A percentile compares a stretch with the other conserved stretches of the same genome.
Evolutionary conservation across 37 sponge, comb jelly and placozoan genomes (phyloP).

Genomic region (Dysidea cf. avara): DNA sequence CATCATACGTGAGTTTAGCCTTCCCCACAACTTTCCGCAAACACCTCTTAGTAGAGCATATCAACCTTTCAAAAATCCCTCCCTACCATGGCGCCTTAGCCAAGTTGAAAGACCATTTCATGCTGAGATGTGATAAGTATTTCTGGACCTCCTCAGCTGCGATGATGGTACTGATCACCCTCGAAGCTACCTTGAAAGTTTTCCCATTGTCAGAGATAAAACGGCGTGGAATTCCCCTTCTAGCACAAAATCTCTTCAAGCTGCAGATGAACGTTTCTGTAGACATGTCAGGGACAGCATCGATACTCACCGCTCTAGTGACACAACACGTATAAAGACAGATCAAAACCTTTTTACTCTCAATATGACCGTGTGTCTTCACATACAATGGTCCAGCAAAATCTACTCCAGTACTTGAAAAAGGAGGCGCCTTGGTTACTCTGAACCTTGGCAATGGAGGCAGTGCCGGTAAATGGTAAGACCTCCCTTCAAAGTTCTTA

Average conservation of each 20-base stretch:
- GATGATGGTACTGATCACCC: slow-evolving; percentile 8
- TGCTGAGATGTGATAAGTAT: slow-evolving; percentile 3
- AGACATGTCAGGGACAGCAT: slow-evolving; percentile 33
- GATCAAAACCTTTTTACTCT: slow-evolving; percentile 30
- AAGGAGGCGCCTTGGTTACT: background rate
- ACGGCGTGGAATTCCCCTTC: slow-evolving; percentile 43
- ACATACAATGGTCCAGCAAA: slow-evolving; percentile 31
- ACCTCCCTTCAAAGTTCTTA: background rate
- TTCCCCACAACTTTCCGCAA: slow-evolving; percentile 36
- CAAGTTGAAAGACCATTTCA: slow-evolving; percentile 53
- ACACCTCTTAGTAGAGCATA: slow-evolving; percentile 35
- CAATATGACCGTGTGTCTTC: background rate
- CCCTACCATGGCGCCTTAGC: slow-evolving; percentile 58
- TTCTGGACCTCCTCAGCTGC: background rate
- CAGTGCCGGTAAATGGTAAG: background rate
- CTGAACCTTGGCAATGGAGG: background rate
- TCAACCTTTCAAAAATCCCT: slow-evolving; percentile 46
- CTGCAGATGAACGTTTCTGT: slow-evolving; percentile 31
- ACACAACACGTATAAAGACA: slow-evolving; percentile 48
- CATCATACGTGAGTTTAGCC: slow-evolving; percentile 37
- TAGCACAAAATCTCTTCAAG: slow-evolving; percentile 45
- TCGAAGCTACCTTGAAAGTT: slow-evolving; percentile 46
- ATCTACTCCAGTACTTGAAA: background rate
- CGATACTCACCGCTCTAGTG: slow-evolving; percentile 33
- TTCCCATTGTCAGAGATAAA: slow-evolving; percentile 41